phyloP scores from a whole-genome alignment of 2,797 vertebrate genomes.

The Hyperoplus immaculatus region DNA sequence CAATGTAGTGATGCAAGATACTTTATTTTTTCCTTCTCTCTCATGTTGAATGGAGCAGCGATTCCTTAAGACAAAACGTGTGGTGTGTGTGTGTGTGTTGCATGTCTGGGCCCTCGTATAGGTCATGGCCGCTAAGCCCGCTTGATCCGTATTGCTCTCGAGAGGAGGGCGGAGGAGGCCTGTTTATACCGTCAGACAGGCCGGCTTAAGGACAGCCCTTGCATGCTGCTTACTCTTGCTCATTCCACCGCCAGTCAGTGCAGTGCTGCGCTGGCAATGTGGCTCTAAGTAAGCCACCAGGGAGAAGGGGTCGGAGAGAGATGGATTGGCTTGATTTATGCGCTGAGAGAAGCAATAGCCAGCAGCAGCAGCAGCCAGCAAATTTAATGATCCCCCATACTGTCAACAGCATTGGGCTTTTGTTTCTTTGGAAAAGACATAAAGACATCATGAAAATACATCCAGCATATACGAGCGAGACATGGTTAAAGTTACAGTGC shows the following conservation, averaged over 20 bases:
- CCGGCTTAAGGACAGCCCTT: slow-evolving; percentile 76
- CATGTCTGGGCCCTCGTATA: slow-evolving; percentile 66
- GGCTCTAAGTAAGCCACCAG: slow-evolving; percentile 80
- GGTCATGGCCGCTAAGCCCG: slow-evolving; percentile 83
- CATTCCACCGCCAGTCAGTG: slow-evolving; percentile 65
- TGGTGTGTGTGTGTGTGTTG: slow-evolving; percentile 75
- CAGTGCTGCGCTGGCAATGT: slow-evolving; percentile 75
- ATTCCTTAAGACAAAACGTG: slow-evolving; percentile 61
- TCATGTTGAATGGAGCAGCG: slow-evolving; percentile 63
- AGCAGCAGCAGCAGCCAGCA: slow-evolving; percentile 51
- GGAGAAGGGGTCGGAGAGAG: slow-evolving; percentile 75
- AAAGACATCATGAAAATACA: slow-evolving; percentile 61
- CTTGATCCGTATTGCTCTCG: slow-evolving; percentile 86
- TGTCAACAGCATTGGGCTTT: slow-evolving; percentile 69
- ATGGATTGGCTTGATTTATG: slow-evolving; percentile 86
- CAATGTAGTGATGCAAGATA: slow-evolving; percentile 64
- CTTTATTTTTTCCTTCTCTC: slow-evolving; percentile 26
- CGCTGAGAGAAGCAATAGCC: slow-evolving; percentile 62
- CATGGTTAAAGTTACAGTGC: neutral
- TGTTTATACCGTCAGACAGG: slow-evolving; percentile 80
- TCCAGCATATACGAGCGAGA: slow-evolving; percentile 14
- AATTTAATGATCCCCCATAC: slow-evolving; percentile 80
- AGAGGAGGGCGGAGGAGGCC: slow-evolving; percentile 79
- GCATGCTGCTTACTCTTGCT: slow-evolving; percentile 78
- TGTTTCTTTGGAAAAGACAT: slow-evolving; percentile 62